Percentiles rank a stretch among this genome's conserved stretches.
Conservation (phyloP, 1,140 invertebrate genomes). For the Eupristina koningsbergeri region DNA sequence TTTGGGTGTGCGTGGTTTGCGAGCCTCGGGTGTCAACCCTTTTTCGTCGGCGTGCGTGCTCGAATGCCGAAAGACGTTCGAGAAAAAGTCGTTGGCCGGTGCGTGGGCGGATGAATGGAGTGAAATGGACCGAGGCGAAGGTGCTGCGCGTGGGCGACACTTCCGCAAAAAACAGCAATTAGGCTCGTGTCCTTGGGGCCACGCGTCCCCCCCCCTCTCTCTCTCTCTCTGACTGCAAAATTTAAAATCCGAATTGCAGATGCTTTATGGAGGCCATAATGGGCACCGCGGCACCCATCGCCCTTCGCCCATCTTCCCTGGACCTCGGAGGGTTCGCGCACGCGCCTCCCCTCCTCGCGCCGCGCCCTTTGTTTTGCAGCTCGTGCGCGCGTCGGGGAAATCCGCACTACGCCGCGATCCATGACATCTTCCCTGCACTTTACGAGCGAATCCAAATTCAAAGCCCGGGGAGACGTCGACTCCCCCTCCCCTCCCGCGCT, state of each 20-base stretch:
- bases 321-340: neutral
- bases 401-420: neutral
- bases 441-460: neutral
- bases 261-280: slow-evolving; percentile 58
- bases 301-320: slow-evolving; percentile 31
- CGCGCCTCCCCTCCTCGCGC: neutral
- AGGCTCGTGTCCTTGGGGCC: slow-evolving; percentile 52
- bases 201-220: slow-evolving; percentile 48
- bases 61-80: too few species aligned
- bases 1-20: too few species aligned
- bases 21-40: too few species aligned
- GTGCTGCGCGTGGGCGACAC: neutral
- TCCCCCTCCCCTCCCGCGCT: slow-evolving; percentile 1
- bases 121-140: neutral
- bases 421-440: neutral
- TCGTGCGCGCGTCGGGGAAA: slow-evolving; percentile 1
- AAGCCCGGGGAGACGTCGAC: neutral
- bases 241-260: slow-evolving; percentile 20
- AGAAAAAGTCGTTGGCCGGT: too few species aligned
- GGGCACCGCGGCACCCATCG: slow-evolving; percentile 47
- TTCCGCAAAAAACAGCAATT: slow-evolving; percentile 22
- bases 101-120: too few species aligned
- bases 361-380: slow-evolving; percentile 20
- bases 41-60: too few species aligned
- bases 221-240: neutral